phyloP scores from a whole-genome alignment of 1,140 invertebrate genomes.

The Hycleus phaleratus region DNA sequence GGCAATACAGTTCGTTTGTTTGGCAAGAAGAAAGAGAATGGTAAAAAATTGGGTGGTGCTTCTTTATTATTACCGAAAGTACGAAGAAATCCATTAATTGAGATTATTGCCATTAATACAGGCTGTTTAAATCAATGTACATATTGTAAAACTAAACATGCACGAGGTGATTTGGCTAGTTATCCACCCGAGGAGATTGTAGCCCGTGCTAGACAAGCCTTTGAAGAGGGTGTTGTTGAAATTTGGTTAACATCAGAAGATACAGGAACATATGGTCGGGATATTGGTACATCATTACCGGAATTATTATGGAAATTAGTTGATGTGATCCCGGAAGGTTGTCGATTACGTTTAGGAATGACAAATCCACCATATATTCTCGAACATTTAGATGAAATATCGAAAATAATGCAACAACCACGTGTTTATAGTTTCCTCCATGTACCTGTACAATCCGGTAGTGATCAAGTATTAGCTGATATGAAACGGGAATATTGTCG shows the following conservation, averaged over 20 bases:
- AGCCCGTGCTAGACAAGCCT: slow-evolving; percentile 72
- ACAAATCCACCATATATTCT: slow-evolving; percentile 98
- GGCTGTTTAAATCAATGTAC: slow-evolving; percentile 98
- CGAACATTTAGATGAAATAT: slow-evolving; percentile 88
- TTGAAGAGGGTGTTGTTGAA: slow-evolving; percentile 88
- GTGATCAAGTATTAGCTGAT: slow-evolving; percentile 84
- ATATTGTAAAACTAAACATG: slow-evolving; percentile 98
- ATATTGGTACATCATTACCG: slow-evolving; percentile 84
- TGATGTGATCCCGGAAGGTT: slow-evolving; percentile 83
- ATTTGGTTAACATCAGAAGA: slow-evolving; percentile 99
- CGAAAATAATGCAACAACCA: slow-evolving; percentile 80
- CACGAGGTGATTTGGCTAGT: slow-evolving; percentile 88
- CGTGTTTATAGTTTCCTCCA: slow-evolving; percentile 93
- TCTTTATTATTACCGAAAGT: slow-evolving; percentile 86
- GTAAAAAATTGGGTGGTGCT: slow-evolving; percentile 81
- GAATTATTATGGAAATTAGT: slow-evolving; percentile 81
- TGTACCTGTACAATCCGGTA: slow-evolving; percentile 94
- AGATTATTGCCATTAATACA: slow-evolving; percentile 97
- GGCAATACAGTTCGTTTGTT: slow-evolving; percentile 79
- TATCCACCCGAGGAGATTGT: slow-evolving; percentile 83
- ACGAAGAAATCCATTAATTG: slow-evolving; percentile 89
- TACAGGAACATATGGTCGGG: slow-evolving; percentile 92
- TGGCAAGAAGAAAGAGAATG: slow-evolving; percentile 71
- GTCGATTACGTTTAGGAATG: slow-evolving; percentile 87
- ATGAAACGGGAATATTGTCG: slow-evolving; percentile 95